Evolutionary conservation across 1,140 invertebrate genomes (phyloP), one percentile per base, ranked within the genome.

Genomic region (Cydia strobilella): DNA sequence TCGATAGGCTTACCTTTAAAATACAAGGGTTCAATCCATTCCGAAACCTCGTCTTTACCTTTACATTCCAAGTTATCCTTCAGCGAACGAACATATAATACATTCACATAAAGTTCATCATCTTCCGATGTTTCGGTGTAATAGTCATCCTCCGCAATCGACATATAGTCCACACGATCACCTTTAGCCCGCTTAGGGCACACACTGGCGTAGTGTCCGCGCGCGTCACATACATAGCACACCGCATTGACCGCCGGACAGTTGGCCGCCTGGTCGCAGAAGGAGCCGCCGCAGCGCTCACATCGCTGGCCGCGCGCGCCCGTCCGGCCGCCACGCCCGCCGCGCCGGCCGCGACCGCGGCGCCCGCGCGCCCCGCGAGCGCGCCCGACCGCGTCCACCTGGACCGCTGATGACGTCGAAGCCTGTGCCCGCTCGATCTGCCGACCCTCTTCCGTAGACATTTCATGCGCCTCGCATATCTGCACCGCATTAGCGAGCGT

Each of bases 21-120:
- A 12, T 23, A 42, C 39, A 74, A 42, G 15, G 10, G 20, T 74
- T 74, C 59, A 65, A 65, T 63, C 73, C 73, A 74, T 23, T 74
- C 59, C 20, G 18, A 18, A 4, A 6, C 23, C 3, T 23, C 2
- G 4, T 4, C 7, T 62, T 62, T 62, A 10, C 59, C 20, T 4
- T 23, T 62, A 42, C 1, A 42, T 3, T 42, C 10, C 9, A 6
- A 20, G 0, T 62, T 23, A 23, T 62, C 7, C 7, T 62, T 62
- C n/a, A 62, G 18, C 9, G 59, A 18, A 10, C 59, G n/a, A 20
- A 62, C 59, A 62, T 62, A 62, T 23, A 62, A 6, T 10, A 62
- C 59, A 62, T 62, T 23, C 9, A 62, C 59, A 23, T 62, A 62
- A 62, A 62, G 59, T 23, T 62, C 59, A 62, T 62, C 59, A 23